Percentiles rank a stretch among this genome's conserved stretches.
phyloP scores from a whole-genome alignment of 2,888 invertebrate genomes.

The Aphodius granarius region DNA sequence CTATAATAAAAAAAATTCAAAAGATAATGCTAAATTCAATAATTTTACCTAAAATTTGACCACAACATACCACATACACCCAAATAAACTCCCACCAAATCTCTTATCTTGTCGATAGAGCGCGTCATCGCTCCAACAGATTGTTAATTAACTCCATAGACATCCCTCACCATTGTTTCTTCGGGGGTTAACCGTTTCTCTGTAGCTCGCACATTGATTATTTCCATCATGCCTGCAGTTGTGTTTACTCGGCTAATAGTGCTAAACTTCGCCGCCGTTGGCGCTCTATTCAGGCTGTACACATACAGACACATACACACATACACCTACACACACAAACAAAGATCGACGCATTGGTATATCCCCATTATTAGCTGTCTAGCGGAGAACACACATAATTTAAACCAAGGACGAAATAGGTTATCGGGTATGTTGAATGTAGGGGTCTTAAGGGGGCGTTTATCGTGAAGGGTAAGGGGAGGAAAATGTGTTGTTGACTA shows the following conservation, averaged over 20 bases:
- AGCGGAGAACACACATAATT: constrained; percentile 12
- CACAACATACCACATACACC: no score
- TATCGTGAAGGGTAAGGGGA: not conserved
- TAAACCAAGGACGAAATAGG: constrained; percentile 6
- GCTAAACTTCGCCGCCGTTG: constrained; percentile 1
- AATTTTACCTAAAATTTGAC: no score
- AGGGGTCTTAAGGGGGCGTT: not conserved
- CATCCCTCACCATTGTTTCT: not conserved
- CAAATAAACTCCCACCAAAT: no score
- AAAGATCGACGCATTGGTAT: not conserved
- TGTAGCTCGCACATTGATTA: constrained; percentile 9
- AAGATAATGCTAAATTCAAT: no score
- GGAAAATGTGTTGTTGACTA: no score
- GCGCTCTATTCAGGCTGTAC: not conserved
- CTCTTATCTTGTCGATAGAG: no score
- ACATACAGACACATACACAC: not conserved
- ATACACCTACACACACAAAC: not conserved
- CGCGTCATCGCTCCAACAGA: not conserved
- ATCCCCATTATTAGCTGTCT: constrained; percentile 7
- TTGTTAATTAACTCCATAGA: not conserved
- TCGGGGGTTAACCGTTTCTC: not conserved
- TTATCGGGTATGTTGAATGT: not conserved
- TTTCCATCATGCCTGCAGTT: constrained; percentile 3
- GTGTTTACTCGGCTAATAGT: constrained; percentile 1
- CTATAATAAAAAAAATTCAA: no score